Evolutionary conservation across 2,797 vertebrate genomes (phyloP), one percentile per base, ranked within the genome.

Genomic region (Chaenodraco wilsoni): DNA sequence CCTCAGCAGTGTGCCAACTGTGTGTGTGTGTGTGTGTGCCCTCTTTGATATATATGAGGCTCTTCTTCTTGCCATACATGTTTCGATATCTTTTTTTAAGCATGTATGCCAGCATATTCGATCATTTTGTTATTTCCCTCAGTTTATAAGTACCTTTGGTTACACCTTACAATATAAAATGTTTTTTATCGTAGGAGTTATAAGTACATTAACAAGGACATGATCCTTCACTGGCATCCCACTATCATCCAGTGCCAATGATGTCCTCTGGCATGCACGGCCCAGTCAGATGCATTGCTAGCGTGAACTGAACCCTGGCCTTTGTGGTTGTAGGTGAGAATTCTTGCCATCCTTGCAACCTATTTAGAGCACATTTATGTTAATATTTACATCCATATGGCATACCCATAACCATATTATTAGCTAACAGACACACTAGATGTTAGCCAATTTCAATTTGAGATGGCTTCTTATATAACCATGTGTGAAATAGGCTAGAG

Each of bases 1-100:
- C 65, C 71, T 78, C 78, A 81, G 57, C 67, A 59, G 65, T 74
- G 72, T 74, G 71, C 52, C 67, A 77, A 74, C 59, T 52, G 48
- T 70, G 57, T 76, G 58, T 44, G 61, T 13, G 15, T 27, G 23
- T 41, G 12, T 55, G 55, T 69, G 58, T 45, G 27, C 27, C 4
- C 27, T 27, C 27, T 27, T 27, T 27, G 27, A 27, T 27, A 27
- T 13, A 12, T 66, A 63, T 40, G 27, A 27, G 27, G 27, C 63
- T 76, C 43, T 73, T 67, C 66, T 59, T 59, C 61, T 65, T 51
- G 45, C 74, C 23, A 68, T 51, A 69, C 56, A 51, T 21, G 54
- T 70, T 72, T 59, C 17, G 59, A 64, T 73, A 55, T 57, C 67
- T 48, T 40, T 65, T 52, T 76, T 51, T 15, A 15, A 63, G 23